Evolutionary conservation across 2,797 vertebrate species (phyloP).

Genomic region (Mus caroli): DNA sequence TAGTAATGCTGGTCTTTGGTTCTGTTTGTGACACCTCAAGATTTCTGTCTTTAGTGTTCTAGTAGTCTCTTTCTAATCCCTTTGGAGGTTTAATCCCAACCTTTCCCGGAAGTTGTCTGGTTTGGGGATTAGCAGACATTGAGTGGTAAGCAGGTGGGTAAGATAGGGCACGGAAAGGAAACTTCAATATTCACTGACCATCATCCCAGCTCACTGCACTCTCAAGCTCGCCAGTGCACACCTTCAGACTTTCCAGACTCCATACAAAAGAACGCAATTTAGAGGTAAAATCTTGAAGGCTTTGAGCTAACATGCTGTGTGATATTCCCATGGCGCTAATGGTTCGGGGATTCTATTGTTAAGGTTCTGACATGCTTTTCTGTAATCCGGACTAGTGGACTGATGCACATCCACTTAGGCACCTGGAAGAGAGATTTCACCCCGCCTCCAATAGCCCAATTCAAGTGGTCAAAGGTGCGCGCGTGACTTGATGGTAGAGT

Average conservation of each 20-base stretch:
- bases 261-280: not conserved
- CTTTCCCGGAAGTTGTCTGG: not conserved
- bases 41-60: not conserved
- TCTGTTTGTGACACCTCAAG: too few relatives aligned
- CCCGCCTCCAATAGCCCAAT: not conserved
- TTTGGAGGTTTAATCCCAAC: not conserved
- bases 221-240: not conserved
- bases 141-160: accelerated
- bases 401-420: not conserved
- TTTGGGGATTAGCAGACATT: not conserved
- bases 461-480: not conserved
- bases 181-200: not conserved
- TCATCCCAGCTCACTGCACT: not conserved
- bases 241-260: not conserved
- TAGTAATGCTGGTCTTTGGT: not conserved
- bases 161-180: not conserved
- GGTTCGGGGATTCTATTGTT: not conserved
- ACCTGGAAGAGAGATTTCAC: not conserved
- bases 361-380: not conserved
- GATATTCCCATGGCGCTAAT: accelerated
- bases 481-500: not conserved
- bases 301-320: not conserved
- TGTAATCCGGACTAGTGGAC: not conserved
- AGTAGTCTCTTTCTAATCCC: not conserved
- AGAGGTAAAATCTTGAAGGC: conserved; percentile 44